Conservation (phyloP, 2,888 invertebrate genomes). For the Druceiella hillmani region DNA sequence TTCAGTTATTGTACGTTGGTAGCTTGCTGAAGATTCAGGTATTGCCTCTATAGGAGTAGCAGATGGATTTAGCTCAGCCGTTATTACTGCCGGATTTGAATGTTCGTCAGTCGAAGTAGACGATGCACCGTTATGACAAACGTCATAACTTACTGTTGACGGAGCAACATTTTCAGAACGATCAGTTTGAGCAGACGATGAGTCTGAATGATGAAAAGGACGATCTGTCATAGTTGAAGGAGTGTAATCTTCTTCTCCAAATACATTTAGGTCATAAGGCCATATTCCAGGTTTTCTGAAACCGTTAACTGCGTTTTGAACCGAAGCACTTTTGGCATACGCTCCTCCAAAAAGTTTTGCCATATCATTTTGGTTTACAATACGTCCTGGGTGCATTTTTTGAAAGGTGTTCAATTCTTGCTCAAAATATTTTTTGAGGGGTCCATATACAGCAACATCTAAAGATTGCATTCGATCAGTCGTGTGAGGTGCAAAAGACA, state of each 20-base stretch:
- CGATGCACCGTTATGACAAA: too few species aligned
- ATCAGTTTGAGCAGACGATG: too few species aligned
- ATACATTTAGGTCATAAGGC: constrained; percentile 18
- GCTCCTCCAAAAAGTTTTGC: constrained; percentile 24
- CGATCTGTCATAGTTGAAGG: too few species aligned
- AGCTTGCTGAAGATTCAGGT: too few species aligned
- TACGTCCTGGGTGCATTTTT: constrained; percentile 25
- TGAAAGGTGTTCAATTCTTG: constrained; percentile 22
- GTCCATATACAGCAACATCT: constrained; percentile 27
- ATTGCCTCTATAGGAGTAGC: too few species aligned
- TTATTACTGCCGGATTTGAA: too few species aligned
- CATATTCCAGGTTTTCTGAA: constrained; percentile 17
- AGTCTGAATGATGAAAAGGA: too few species aligned
- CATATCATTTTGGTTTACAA: constrained; percentile 24
- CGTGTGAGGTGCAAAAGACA: constrained; percentile 23
- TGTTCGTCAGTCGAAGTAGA: too few species aligned
- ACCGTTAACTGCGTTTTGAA: constrained; percentile 14
- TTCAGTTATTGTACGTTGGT: too few species aligned
- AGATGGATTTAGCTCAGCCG: too few species aligned
- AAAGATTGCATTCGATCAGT: constrained; percentile 27
- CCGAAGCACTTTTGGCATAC: constrained; percentile 24
- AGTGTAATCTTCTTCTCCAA: constrained; percentile 19
- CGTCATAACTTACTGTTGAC: too few species aligned
- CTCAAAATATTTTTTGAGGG: constrained; percentile 28
- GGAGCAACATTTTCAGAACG: too few species aligned